Conservation (phyloP, 2,888 invertebrate genomes). For the Argyresthia goedartella region DNA sequence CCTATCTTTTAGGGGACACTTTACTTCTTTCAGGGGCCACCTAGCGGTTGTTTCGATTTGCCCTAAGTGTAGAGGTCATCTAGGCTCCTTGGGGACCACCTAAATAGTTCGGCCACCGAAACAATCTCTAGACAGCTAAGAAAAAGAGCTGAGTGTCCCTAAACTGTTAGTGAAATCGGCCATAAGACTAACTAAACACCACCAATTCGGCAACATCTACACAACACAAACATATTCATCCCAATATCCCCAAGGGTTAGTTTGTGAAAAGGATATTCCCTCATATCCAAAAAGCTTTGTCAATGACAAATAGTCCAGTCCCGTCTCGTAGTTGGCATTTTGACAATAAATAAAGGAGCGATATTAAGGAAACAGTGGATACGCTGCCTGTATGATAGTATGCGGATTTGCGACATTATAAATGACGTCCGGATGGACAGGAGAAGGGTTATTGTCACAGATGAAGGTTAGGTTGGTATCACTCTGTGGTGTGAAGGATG, state of each 20-base stretch:
- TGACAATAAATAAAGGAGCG: constrained; percentile 61
- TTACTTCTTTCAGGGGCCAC: too few species aligned
- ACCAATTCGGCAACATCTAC: too few species aligned
- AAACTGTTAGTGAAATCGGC: too few species aligned
- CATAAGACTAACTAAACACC: too few species aligned
- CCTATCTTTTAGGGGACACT: too few species aligned
- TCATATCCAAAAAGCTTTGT: constrained; percentile 24
- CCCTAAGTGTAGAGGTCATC: too few species aligned
- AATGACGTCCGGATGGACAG: constrained; percentile 60
- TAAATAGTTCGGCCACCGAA: too few species aligned
- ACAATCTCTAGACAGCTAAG: too few species aligned
- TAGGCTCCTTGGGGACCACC: too few species aligned
- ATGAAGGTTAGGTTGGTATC: not conserved
- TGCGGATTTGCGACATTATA: constrained; percentile 52
- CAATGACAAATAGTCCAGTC: constrained; percentile 65
- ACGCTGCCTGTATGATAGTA: constrained; percentile 12
- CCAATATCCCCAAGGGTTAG: constrained; percentile 33
- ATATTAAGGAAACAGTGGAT: constrained; percentile 49
- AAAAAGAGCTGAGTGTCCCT: too few species aligned
- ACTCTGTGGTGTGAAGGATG: not conserved
- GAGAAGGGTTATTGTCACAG: constrained; percentile 40
- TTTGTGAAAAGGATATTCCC: constrained; percentile 30
- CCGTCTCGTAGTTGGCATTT: constrained; percentile 50
- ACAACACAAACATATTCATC: constrained; percentile 21
- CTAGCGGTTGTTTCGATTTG: too few species aligned